Evolutionary conservation across 2,888 invertebrate genomes (phyloP), one percentile per base, ranked within the genome.

Genomic region (Leptinotarsa juncta): DNA sequence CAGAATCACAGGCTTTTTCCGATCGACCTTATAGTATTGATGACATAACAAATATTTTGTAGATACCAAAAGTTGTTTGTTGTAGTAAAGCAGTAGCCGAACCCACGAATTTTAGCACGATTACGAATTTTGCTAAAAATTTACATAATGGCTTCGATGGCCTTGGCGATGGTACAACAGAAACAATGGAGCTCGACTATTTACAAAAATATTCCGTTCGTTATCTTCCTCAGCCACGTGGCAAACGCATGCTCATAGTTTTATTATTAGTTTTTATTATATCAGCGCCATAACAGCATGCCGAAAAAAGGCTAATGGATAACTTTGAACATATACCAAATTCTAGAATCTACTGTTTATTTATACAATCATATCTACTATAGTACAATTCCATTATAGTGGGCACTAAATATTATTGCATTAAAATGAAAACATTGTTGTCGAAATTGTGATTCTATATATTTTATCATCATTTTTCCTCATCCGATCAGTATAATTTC

Each of bases 111-210:
- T 69, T 57, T 3, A n/a, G 57, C 69, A 18, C 57, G 57, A 48
- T 49, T 69, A 48, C 23, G 49, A 69, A 69, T 69, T 69, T 18
- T n/a, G 42, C 57, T 48, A 42, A 68, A 16, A 69, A 53, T 20
- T 69, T 69, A 42, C 26, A 50, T 60, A 57, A 57, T 20, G 49
- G 12, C 20, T 32, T 57, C 10, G 20, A 16, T 66, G 68, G 20
- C 68, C 55, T 68, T 68, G 68, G 55, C 57, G 42, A 20, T 68
- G 67, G 67, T 1, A 67, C 53, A 23, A 51, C 53, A 67, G 23
- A 50, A 49, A 67, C 53, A 14, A 53, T 26, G 49, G 23, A 12
- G 26, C 16, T 57, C 57, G 20, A 32, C 3, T 62, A 62, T 26
- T 62, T 32, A 62, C 50, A 18, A 5, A 53, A 23, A 50, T 16